Evolutionary conservation across 2,888 invertebrate genomes (phyloP), one percentile per base, ranked within the genome.

Genomic region (Halictus ligatus): DNA sequence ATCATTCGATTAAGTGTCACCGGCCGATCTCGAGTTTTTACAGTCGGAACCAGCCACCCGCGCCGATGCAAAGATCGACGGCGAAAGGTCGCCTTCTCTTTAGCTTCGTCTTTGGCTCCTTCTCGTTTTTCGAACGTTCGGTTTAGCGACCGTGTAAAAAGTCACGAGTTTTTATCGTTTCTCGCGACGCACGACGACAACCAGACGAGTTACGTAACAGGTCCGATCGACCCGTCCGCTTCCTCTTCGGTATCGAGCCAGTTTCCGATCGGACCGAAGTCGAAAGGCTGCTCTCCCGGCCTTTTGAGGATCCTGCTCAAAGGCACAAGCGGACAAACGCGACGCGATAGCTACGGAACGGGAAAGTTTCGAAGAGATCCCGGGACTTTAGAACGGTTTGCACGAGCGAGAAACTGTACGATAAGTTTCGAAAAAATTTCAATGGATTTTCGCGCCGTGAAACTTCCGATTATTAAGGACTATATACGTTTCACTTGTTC

Each of bases 1-100:
- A 86, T 85, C 81, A 79, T 78, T 73, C 82, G 67, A 18, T 54
- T 72, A 79, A 75, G 74, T 64, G 71, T 82, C 83, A 29, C 25
- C 15, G 29, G 21, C 12, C 50, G 50, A 54, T 8, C 2, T 54
- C 50, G 21, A 54, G 58, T 25, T 60, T 60, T 60, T 60, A 25
- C 60, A 25, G 60, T 25, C 1, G 4, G 5, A 2, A 25, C 25
- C 25, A 25, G 0, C 25, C 13, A 2, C 25, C 60, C 60, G 35
- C 25, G 64, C 35, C 1, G 15, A 2, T 18, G 15, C 35, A 5
- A 25, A 13, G 60, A 25, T 60, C 25, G 13, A 25, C 12, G n/a
- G 29, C 18, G 18, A 29, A 67, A 29, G 21, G 29, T 40, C 40
- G 7, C 35, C 35, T 40, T 40, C n/a, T 54, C 60, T 48, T 21